These are phyloP conservation scores for Agriopis marginaria DNA, from an alignment of 2,888 invertebrate species.

Conservation along the genomic window DNA sequence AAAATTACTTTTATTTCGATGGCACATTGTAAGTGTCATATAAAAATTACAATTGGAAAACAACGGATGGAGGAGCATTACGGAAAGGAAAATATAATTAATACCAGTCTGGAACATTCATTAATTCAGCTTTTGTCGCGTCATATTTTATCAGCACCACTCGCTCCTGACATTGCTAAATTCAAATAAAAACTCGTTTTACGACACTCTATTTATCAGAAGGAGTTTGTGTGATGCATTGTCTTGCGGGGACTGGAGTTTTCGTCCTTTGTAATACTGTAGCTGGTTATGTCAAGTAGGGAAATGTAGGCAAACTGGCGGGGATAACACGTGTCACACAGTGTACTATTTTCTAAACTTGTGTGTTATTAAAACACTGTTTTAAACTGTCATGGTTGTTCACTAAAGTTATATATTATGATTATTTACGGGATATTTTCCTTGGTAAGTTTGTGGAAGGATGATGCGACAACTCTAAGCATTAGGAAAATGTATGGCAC, in stretches of 20 bases:
- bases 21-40: background rate
- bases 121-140: conserved; percentile 70
- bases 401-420: too few species aligned
- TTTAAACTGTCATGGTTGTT: too few species aligned
- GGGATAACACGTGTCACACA: background rate
- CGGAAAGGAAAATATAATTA: conserved; percentile 61
- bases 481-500: too few species aligned
- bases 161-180: conserved; percentile 42
- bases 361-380: too few species aligned
- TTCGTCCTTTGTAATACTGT: conserved; percentile 1
- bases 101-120: conserved; percentile 64
- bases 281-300: conserved; percentile 10
- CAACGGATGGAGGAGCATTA: conserved; percentile 36
- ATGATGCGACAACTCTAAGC: too few species aligned
- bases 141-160: conserved; percentile 62
- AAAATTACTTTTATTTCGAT: too few species aligned
- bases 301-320: background rate
- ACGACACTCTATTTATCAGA: conserved; percentile 65
- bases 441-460: too few species aligned
- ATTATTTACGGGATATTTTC: too few species aligned
- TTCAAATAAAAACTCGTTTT: conserved; percentile 52
- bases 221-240: conserved; percentile 46
- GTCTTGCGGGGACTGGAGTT: conserved; percentile 20
- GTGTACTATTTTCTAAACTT: too few species aligned
- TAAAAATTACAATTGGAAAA: conserved; percentile 7